Conservation (phyloP, 2,888 invertebrate species). For the Neoscelio sp. region DNA sequence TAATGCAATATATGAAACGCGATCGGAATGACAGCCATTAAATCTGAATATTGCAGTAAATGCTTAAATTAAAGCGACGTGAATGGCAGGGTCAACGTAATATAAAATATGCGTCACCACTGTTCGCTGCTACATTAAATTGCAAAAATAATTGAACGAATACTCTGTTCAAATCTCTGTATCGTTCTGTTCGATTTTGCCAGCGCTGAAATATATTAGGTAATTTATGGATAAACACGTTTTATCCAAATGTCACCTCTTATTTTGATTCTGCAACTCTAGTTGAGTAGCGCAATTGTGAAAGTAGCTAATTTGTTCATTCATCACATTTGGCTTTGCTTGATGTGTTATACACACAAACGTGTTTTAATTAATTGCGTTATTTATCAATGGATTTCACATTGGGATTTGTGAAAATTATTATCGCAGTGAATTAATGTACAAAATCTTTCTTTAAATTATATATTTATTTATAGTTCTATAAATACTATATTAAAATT, state of each 20-base stretch:
- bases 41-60: constrained; percentile 67
- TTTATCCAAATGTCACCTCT: constrained; percentile 28
- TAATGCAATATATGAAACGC: constrained; percentile 63
- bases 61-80: constrained; percentile 66
- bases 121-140: constrained; percentile 54
- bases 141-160: constrained; percentile 68
- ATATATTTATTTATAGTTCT: constrained; percentile 13
- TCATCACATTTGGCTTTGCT: constrained; percentile 46
- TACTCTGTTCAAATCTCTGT: constrained; percentile 17
- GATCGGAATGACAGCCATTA: constrained; percentile 64
- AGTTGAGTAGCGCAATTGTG: constrained; percentile 21
- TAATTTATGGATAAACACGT: constrained; percentile 63
- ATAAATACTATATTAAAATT: constrained; percentile 3
- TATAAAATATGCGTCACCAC: constrained; percentile 64
- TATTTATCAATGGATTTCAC: constrained; percentile 46
- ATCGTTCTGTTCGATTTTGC: constrained; percentile 45
- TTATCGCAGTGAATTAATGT: constrained; percentile 31
- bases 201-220: constrained; percentile 53
- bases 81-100: constrained; percentile 55
- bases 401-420: constrained; percentile 23
- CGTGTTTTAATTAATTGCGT: constrained; percentile 45
- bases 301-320: constrained; percentile 50
- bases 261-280: constrained; percentile 36
- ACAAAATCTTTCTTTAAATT: constrained; percentile 22
- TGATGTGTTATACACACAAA: constrained; percentile 41